A percentile compares a stretch with the other conserved stretches of the same genome.
phyloP scores from a whole-genome alignment of 2,888 invertebrate genomes.

The Parnassius orleans region DNA sequence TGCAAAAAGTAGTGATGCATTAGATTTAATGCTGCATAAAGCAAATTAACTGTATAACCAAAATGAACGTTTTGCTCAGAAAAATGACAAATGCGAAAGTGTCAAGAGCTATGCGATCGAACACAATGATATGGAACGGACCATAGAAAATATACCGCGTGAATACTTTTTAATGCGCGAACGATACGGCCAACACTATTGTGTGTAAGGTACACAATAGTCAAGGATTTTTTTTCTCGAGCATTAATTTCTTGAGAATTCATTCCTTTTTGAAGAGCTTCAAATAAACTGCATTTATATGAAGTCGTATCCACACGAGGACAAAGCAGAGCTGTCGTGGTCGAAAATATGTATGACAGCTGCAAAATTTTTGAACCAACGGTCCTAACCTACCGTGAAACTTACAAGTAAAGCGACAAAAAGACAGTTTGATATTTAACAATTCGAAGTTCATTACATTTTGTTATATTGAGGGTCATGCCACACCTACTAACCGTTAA shows the following conservation, averaged over 20 bases:
- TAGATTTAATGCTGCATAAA: background rate
- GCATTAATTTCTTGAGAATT: conserved; percentile 68
- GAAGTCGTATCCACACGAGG: conserved; percentile 67
- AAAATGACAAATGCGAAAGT: conserved; percentile 68
- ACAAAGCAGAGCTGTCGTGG: conserved; percentile 68
- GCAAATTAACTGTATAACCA: conserved; percentile 17
- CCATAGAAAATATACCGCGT: conserved; percentile 72
- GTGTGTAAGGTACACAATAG: conserved; percentile 64
- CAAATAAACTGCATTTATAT: conserved; percentile 79
- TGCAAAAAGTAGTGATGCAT: no score
- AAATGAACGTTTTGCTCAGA: conserved; percentile 32
- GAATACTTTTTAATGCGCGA: conserved; percentile 81
- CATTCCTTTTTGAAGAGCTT: conserved; percentile 66
- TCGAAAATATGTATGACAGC: conserved; percentile 69
- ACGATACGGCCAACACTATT: conserved; percentile 77
- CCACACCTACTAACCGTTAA: conserved; percentile 63
- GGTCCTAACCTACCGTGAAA: conserved; percentile 67
- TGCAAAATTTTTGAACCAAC: conserved; percentile 61
- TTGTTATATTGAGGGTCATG: conserved; percentile 50
- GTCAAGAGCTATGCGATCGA: conserved; percentile 67
- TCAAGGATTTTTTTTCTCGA: conserved; percentile 57
- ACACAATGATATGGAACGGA: conserved; percentile 60
- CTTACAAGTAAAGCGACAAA: conserved; percentile 63
- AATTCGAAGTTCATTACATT: conserved; percentile 65
- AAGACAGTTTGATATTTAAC: conserved; percentile 60